A percentile compares a stretch with the other conserved stretches of the same genome.
Conservation (phyloP, 2,797 vertebrate species). For the Furcifer pardalis region DNA sequence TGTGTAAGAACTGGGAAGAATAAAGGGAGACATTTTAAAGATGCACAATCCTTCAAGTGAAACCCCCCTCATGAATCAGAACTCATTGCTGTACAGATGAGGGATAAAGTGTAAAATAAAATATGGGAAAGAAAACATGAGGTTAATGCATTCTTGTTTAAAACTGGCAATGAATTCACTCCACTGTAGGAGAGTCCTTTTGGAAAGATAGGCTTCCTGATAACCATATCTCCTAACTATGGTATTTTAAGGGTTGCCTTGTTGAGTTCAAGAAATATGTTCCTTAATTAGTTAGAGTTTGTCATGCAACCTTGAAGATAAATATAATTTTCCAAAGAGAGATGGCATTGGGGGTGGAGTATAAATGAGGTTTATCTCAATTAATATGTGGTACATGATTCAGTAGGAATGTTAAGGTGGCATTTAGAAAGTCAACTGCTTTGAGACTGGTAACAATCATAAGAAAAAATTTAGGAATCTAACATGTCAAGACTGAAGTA, state of each 20-base stretch:
- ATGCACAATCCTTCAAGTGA: slow-evolving; percentile 79
- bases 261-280: background rate
- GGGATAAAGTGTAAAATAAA: slow-evolving; percentile 76
- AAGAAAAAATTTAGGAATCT: background rate
- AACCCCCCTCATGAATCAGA: slow-evolving; percentile 74
- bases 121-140: slow-evolving; percentile 65
- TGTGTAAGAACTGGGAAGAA: slow-evolving; percentile 79
- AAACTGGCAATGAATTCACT: slow-evolving; percentile 57
- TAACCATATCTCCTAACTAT: slow-evolving; percentile 36
- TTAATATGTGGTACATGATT: background rate
- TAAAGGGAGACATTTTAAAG: slow-evolving; percentile 83
- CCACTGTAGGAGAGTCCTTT: background rate
- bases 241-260: slow-evolving; percentile 14
- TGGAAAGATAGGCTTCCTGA: slow-evolving; percentile 20
- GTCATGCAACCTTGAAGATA: background rate
- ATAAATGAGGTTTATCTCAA: background rate
- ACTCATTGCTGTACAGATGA: slow-evolving; percentile 65
- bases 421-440: background rate
- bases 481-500: background rate
- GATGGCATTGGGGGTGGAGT: background rate
- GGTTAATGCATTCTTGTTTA: slow-evolving; percentile 74
- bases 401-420: fast-evolving
- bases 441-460: fast-evolving
- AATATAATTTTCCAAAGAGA: background rate
- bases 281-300: background rate